Percentiles rank a stretch among this genome's conserved stretches.
phyloP scores from a whole-genome alignment of 2,888 invertebrate genomes.

The Hybos culiciformis region DNA sequence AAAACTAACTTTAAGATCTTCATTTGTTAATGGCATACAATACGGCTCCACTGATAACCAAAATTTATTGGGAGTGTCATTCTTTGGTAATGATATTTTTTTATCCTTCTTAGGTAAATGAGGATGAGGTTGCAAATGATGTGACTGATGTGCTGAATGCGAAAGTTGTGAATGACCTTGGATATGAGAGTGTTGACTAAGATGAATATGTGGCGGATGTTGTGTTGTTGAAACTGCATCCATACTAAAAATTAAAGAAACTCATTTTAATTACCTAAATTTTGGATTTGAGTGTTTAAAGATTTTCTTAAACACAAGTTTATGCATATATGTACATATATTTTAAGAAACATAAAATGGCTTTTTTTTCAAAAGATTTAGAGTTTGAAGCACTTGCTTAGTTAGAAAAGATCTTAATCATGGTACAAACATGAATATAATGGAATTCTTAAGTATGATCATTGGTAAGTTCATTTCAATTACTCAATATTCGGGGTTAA shows the following conservation, averaged over 20 bases:
- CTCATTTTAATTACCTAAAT: not conserved
- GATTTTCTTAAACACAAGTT: not conserved
- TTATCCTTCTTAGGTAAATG: slow-evolving; percentile 1
- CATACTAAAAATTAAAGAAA: not conserved
- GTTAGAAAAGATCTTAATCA: too few species aligned
- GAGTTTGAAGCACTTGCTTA: too few species aligned
- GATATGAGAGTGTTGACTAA: too few species aligned
- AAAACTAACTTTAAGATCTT: slow-evolving; percentile 42
- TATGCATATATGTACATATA: not conserved
- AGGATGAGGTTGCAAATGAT: not conserved
- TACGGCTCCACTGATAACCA: slow-evolving; percentile 92
- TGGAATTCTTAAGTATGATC: too few species aligned
- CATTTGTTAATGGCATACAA: slow-evolving; percentile 74
- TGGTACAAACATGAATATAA: too few species aligned
- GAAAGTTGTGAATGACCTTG: not conserved
- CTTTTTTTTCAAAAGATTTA: too few species aligned
- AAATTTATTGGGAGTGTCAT: slow-evolving; percentile 88
- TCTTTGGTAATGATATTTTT: slow-evolving; percentile 62
- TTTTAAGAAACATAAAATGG: not conserved
- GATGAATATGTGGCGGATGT: slow-evolving; percentile 40
- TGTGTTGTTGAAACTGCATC: slow-evolving; percentile 5
- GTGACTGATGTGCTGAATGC: not conserved
- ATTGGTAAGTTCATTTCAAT: too few species aligned
- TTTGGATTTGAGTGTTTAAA: not conserved
- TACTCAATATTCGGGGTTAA: too few species aligned